Percentiles rank a stretch among this genome's conserved stretches.
These are phyloP conservation scores for Lates calcarifer DNA, from an alignment of 2,113 vertebrate species.

Conservation along the genomic window DNA sequence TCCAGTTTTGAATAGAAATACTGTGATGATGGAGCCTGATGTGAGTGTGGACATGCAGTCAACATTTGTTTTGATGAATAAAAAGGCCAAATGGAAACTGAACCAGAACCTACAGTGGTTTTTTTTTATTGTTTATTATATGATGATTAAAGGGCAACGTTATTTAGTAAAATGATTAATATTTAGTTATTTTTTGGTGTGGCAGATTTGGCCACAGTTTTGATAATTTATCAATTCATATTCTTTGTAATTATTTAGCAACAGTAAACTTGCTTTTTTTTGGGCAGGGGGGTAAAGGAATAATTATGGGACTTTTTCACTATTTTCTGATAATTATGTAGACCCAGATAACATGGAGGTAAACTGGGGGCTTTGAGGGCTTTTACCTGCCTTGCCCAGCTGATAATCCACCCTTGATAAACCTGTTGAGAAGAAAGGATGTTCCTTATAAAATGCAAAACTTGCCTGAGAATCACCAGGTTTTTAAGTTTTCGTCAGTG, in stretches of 20 bases:
- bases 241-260: too few species aligned
- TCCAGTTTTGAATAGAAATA: slow-evolving; percentile 58
- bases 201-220: too few species aligned
- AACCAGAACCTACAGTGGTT: neutral
- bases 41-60: slow-evolving; percentile 51
- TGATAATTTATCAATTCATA: too few species aligned
- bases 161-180: too few species aligned
- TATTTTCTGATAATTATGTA: too few species aligned
- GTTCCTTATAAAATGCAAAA: neutral
- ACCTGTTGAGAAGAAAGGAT: neutral
- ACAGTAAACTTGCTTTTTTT: too few species aligned
- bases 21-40: slow-evolving; percentile 68
- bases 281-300: too few species aligned
- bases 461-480: neutral
- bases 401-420: neutral
- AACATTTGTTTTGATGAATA: slow-evolving; percentile 81
- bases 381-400: neutral
- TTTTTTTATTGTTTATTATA: neutral
- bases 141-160: too few species aligned
- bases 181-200: too few species aligned
- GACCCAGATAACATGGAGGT: too few species aligned
- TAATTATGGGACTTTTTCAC: too few species aligned
- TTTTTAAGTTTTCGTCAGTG: neutral
- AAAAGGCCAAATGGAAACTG: slow-evolving; percentile 76
- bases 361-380: neutral